Conservation (phyloP, 2,113 vertebrate species). For the Megaleporinus macrocephalus region DNA sequence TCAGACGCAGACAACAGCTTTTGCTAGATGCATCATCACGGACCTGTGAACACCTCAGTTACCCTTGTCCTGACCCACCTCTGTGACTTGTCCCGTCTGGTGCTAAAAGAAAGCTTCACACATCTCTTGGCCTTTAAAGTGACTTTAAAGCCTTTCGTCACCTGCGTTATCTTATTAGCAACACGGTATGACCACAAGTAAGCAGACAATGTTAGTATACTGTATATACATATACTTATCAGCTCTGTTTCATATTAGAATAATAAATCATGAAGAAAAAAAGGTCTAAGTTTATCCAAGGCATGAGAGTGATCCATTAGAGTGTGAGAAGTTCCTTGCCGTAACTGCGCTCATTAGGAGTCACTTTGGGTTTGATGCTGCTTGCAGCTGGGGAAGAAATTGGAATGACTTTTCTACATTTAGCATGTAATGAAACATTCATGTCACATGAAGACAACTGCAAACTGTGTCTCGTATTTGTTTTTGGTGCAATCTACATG, state of each 20-base stretch:
- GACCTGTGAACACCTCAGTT: slow-evolving; percentile 65
- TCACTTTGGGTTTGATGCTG: slow-evolving; percentile 36
- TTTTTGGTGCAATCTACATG: slow-evolving; percentile 59
- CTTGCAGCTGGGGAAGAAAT: slow-evolving; percentile 48
- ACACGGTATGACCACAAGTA: neutral
- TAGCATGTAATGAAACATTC: slow-evolving; percentile 68
- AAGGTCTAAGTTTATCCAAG: neutral
- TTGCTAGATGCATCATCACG: slow-evolving; percentile 66
- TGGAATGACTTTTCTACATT: slow-evolving; percentile 63
- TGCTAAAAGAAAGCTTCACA: slow-evolving; percentile 60
- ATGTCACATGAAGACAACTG: slow-evolving; percentile 65
- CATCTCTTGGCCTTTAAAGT: slow-evolving; percentile 38
- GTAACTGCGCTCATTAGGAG: slow-evolving; percentile 47
- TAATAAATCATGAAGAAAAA: neutral
- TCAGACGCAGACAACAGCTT: slow-evolving; percentile 73
- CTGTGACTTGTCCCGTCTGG: slow-evolving; percentile 19
- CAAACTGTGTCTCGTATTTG: slow-evolving; percentile 63
- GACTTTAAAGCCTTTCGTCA: neutral
- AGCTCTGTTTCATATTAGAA: neutral
- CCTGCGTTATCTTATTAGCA: slow-evolving; percentile 3
- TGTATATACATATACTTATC: neutral
- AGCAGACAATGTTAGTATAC: neutral
- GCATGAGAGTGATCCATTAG: neutral
- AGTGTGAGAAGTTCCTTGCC: slow-evolving; percentile 33
- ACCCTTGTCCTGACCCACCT: slow-evolving; percentile 16